Base-by-base conservation (phyloP, 1,140 invertebrate genomes). In the Caenorhabditis latens region DNA sequence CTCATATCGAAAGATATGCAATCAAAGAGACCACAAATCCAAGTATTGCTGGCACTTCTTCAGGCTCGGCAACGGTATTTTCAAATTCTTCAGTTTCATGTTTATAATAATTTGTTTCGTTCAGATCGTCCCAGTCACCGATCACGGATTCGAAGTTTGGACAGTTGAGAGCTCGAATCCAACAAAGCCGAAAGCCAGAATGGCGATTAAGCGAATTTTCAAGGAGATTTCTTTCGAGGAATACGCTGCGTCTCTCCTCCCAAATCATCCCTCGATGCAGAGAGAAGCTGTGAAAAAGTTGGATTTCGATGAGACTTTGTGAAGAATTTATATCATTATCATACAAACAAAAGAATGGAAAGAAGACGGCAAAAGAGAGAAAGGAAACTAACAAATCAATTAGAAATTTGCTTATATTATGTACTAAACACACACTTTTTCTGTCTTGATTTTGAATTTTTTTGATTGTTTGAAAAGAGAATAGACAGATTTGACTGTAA, bases 201-300 rank as follows among this genome's bases (percentile, higher is more conserved):
- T 79, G 71, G 46, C 71, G 8, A 79, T 79, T 50, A 79, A 79
- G 14, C 19, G 71, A 1, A 53, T 79, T 79, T 79, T 79, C 46
- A 79, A 79, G 11, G 71, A 79, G 11, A 50, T 79, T n/a, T 79
- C 71, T 4, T 79, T 79, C 14, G 71, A 79, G 71, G 71, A 79
- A 79, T 79, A 79, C 24, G 43, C 71, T 24, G 71, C 71, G 16
- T 79, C 71, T 50, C 21, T 79, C 24, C 71, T 79, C 13, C 71
- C 71, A n/a, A 79, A 79, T 50, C 71, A 79, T 50, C 71, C 71
- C 8, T 79, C 71, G 2, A 79, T 79, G 71, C 21, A 53, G 16
- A 9, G 71, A 24, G 16, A 7, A 11, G n/a, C 71, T 48, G 71
- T 40, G 9, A 79, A 79, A 50, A 79, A 79, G 46, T 79, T 79